These are phyloP conservation scores for Actenoides hombroni DNA, from an alignment of 2,113 vertebrate genomes.

Conservation along the genomic window DNA sequence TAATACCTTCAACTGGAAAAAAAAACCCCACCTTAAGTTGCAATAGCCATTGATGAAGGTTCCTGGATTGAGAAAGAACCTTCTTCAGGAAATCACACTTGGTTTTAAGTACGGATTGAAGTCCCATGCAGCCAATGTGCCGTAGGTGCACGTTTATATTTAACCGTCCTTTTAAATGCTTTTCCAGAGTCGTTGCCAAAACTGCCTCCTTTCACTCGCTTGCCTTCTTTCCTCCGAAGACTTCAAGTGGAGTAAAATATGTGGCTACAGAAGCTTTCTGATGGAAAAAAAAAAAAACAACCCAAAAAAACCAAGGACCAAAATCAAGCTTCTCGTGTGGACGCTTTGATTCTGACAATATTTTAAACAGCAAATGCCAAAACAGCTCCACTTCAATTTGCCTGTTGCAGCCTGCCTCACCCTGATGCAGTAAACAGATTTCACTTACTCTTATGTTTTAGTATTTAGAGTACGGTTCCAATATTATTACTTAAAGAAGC, in stretches of 20 bases:
- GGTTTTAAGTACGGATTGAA: not conserved
- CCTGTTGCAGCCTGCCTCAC: not conserved
- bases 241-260: not conserved
- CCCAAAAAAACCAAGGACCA: not conserved
- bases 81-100: not conserved
- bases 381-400: not conserved
- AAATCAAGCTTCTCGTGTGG: not conserved
- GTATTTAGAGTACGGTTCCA: not conserved
- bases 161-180: not conserved
- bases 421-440: not conserved
- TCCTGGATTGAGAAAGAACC: not conserved
- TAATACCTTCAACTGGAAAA: not conserved
- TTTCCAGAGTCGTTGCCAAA: slow-evolving; percentile 6
- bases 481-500: not conserved
- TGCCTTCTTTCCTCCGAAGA: not conserved
- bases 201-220: not conserved
- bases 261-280: not conserved
- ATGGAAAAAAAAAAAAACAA: not conserved
- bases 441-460: not conserved
- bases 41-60: not conserved
- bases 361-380: not conserved
- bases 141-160: not conserved
- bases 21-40: not conserved
- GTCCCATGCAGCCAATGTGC: not conserved
- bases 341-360: not conserved